Conservation (phyloP, 2,888 invertebrate genomes). For the Altica lythri region DNA sequence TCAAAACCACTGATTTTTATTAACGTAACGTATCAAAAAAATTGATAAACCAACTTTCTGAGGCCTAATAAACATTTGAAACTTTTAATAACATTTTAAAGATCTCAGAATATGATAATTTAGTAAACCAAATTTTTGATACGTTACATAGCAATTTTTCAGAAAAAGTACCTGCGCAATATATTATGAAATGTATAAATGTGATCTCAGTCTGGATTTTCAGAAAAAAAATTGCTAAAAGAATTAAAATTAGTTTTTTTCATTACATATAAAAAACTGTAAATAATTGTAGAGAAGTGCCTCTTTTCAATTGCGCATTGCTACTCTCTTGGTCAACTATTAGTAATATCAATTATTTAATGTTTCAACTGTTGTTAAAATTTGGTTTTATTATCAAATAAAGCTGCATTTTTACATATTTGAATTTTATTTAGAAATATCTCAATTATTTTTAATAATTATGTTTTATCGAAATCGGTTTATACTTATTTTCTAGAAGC, state of each 20-base stretch:
- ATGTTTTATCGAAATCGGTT: no score
- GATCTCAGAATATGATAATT: no score
- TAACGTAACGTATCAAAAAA: no score
- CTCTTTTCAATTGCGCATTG: constrained; percentile 57
- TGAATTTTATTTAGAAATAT: neutral
- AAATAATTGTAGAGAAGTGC: constrained; percentile 57
- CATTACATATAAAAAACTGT: constrained; percentile 39
- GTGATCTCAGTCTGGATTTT: constrained; percentile 5
- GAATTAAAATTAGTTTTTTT: neutral
- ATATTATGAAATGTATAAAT: constrained; percentile 6
- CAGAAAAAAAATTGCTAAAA: constrained; percentile 5
- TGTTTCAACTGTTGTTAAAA: constrained; percentile 56
- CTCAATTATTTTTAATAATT: no score
- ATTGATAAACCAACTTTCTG: no score
- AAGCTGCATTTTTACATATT: constrained; percentile 57
- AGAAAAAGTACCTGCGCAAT: constrained; percentile 12
- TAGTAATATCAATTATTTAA: constrained; percentile 52
- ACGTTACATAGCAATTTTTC: constrained; percentile 10
- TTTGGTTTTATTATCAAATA: constrained; percentile 55
- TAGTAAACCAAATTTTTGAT: constrained; percentile 9
- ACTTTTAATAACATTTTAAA: no score
- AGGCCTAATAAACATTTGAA: no score
- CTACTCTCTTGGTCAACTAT: constrained; percentile 57
- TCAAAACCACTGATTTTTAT: no score
- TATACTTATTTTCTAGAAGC: no score